phyloP scores from a whole-genome alignment of 2,797 vertebrate genomes.

The Neomorphus geoffroyi region DNA sequence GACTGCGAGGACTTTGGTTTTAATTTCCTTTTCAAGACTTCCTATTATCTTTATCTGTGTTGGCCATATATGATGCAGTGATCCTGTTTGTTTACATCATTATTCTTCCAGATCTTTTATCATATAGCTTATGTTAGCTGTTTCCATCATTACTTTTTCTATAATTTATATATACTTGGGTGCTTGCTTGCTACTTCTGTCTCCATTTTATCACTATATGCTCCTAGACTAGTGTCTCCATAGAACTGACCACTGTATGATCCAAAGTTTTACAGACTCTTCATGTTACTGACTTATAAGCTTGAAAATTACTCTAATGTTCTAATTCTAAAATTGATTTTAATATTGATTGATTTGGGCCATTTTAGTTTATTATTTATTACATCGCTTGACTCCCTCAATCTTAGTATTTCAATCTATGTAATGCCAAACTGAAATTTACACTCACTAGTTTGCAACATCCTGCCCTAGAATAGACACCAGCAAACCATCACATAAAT shows the following conservation, averaged over 20 bases:
- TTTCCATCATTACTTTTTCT: background rate
- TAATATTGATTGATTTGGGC: background rate
- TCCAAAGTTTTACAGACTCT: background rate
- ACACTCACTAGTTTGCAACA: background rate
- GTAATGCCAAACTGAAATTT: slow-evolving; percentile 19
- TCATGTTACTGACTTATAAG: background rate
- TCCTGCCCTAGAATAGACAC: background rate
- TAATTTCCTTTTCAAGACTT: background rate
- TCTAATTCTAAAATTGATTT: background rate
- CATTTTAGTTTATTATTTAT: background rate
- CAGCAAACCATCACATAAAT: background rate
- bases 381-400: background rate
- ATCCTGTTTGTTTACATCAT: background rate
- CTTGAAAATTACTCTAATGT: background rate
- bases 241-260: background rate
- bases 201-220: background rate
- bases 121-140: background rate
- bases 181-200: background rate
- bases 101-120: background rate
- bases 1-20: background rate
- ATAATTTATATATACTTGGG: background rate
- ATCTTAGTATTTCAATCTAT: background rate
- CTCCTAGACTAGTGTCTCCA: background rate
- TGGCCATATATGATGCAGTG: background rate
- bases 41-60: background rate